These are phyloP conservation scores for Dromococcyx pavoninus DNA, from an alignment of 2,797 vertebrate genomes.

Conservation along the genomic window DNA sequence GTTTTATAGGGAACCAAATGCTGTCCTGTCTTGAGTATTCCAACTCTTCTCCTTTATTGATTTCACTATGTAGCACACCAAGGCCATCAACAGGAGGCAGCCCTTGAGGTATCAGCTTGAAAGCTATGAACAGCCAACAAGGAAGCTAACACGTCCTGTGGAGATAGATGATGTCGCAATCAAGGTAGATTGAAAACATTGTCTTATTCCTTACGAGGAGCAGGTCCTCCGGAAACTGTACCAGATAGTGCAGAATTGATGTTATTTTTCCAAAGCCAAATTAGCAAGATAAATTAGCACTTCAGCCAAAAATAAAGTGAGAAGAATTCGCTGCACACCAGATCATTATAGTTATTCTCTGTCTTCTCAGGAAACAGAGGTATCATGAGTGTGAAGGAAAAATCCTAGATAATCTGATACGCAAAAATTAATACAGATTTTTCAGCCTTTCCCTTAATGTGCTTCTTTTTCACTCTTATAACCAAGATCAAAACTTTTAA, in stretches of 20 bases:
- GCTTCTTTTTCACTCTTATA: neutral
- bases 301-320: neutral
- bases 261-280: neutral
- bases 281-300: neutral
- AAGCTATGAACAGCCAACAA: constrained; percentile 85
- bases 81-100: constrained; percentile 95
- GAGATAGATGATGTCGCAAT: constrained; percentile 91
- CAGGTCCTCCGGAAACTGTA: neutral
- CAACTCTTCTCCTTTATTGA: constrained; percentile 15
- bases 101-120: constrained; percentile 91
- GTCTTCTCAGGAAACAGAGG: neutral
- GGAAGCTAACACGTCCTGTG: constrained; percentile 79
- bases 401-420: neutral
- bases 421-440: neutral
- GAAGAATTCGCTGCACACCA: neutral
- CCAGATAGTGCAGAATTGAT: neutral
- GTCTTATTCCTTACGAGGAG: neutral
- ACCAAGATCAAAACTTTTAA: neutral
- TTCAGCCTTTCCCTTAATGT: neutral
- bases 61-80: constrained; percentile 77
- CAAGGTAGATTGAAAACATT: constrained; percentile 81
- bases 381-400: neutral
- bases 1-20: neutral
- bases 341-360: neutral
- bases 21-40: neutral